Conservation (phyloP, 2,888 invertebrate species). For the Furcula furcula region DNA sequence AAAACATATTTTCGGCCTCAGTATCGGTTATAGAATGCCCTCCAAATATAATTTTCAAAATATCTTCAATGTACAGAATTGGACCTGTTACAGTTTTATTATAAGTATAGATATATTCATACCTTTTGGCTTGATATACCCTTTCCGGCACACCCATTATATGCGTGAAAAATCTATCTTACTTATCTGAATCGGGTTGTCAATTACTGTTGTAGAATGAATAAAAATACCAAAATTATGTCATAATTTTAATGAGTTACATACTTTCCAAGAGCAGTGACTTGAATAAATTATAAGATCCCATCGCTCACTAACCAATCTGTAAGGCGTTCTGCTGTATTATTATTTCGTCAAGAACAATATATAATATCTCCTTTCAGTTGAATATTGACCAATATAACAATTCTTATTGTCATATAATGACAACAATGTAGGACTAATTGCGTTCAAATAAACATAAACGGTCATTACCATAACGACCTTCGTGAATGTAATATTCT, state of each 20-base stretch:
- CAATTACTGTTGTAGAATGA: too few species aligned
- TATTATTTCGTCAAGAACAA: constrained; percentile 18
- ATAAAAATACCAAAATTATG: constrained; percentile 32
- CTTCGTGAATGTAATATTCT: too few species aligned
- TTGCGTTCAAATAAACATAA: neutral
- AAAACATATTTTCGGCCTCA: too few species aligned
- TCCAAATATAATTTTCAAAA: too few species aligned
- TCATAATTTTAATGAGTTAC: constrained; percentile 54
- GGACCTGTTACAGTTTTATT: too few species aligned
- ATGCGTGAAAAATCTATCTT: too few species aligned
- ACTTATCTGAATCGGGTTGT: too few species aligned
- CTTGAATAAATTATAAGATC: constrained; percentile 43
- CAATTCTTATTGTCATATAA: neutral
- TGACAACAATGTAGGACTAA: neutral
- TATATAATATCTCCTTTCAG: constrained; percentile 26
- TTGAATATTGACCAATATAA: constrained; percentile 1
- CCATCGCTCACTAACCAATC: constrained; percentile 55
- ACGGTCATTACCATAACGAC: constrained; percentile 8
- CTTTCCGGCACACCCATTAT: too few species aligned
- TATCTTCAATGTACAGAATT: too few species aligned
- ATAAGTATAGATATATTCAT: too few species aligned
- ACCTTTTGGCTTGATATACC: too few species aligned
- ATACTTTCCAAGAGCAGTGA: constrained; percentile 37
- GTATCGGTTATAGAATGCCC: too few species aligned
- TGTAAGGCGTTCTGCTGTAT: constrained; percentile 46